A percentile compares a stretch with the other conserved stretches of the same genome.
phyloP scores from a whole-genome alignment of 2,797 vertebrate genomes.

The Sorex maritimensis region DNA sequence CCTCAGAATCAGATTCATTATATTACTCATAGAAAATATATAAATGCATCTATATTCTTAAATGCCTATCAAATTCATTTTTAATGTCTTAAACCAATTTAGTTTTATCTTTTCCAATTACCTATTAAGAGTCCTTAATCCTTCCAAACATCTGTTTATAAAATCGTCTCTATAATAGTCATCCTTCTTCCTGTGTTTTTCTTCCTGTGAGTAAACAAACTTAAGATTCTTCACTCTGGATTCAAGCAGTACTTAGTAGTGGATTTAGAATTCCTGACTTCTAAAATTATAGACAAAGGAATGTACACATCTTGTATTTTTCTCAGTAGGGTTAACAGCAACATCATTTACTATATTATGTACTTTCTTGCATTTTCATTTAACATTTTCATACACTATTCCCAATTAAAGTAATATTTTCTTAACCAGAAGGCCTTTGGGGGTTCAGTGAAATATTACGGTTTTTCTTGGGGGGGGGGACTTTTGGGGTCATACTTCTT shows the following conservation, averaged over 20 bases:
- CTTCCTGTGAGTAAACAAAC: constrained; percentile 23
- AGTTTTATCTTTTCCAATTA: constrained; percentile 37
- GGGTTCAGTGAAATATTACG: background rate
- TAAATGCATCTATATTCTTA: background rate
- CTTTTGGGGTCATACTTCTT: no score
- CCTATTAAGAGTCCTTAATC: background rate
- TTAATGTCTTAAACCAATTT: constrained; percentile 12
- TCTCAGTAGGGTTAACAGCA: background rate
- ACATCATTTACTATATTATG: background rate
- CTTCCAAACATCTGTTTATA: constrained; percentile 40
- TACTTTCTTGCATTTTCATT: background rate
- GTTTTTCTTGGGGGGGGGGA: no score
- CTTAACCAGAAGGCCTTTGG: background rate
- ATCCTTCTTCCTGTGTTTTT: background rate
- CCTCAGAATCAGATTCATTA: background rate
- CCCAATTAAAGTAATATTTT: background rate
- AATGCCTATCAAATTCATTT: background rate
- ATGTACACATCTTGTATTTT: background rate
- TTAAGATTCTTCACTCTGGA: constrained; percentile 7
- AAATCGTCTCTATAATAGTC: background rate
- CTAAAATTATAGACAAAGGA: constrained; percentile 12
- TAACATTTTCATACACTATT: no score
- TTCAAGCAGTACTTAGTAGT: background rate
- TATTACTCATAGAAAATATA: background rate
- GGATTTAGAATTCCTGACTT: background rate